phyloP scores from a whole-genome alignment of 2,113 vertebrate species.

The Etheostoma spectabile region DNA sequence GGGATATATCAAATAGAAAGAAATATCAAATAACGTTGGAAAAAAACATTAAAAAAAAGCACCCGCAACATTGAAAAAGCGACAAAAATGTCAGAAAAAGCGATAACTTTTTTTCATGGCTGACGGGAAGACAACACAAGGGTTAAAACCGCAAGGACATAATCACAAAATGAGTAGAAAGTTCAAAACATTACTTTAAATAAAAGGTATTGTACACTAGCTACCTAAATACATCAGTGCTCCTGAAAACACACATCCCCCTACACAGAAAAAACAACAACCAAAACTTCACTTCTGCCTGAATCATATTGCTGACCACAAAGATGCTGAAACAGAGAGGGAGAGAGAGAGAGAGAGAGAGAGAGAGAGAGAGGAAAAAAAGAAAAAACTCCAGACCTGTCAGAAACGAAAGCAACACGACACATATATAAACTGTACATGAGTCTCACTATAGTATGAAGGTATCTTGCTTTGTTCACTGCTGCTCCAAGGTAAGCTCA shows the following conservation, averaged over 20 bases:
- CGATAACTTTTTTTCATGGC: too few species aligned
- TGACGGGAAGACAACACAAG: too few species aligned
- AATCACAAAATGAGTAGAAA: neutral
- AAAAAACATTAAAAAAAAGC: too few species aligned
- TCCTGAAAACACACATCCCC: neutral
- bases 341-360: neutral
- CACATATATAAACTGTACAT: constrained; percentile 55
- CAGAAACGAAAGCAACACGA: constrained; percentile 68
- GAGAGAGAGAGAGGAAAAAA: constrained; percentile 1
- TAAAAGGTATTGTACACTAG: neutral
- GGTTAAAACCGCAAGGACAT: neutral
- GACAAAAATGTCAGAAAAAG: too few species aligned
- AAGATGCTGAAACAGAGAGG: constrained; percentile 22
- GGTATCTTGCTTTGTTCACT: constrained; percentile 18
- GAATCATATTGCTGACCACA: constrained; percentile 42
- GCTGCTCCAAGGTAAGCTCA: constrained; percentile 68
- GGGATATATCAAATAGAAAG: too few species aligned
- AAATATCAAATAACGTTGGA: too few species aligned
- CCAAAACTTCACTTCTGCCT: neutral
- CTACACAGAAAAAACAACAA: neutral
- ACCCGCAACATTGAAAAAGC: too few species aligned
- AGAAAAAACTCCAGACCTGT: constrained; percentile 46
- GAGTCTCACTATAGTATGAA: constrained; percentile 27
- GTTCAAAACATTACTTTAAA: neutral
- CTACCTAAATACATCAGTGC: neutral